Conservation (phyloP, 2,888 invertebrate genomes). For the Pediacus dermestoides region DNA sequence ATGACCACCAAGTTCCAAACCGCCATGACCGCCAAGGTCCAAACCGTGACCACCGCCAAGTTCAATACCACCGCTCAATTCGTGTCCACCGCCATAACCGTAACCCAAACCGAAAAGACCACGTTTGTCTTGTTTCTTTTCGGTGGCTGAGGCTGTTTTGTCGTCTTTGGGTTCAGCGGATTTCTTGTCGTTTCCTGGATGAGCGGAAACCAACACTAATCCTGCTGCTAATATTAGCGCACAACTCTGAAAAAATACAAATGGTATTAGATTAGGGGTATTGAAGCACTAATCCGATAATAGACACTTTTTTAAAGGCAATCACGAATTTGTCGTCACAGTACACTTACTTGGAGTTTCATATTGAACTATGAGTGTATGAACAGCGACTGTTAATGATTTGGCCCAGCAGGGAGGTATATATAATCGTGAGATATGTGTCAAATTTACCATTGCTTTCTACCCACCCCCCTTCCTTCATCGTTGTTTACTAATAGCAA, state of each 20-base stretch:
- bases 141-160: constrained; percentile 34
- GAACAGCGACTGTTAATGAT: constrained; percentile 40
- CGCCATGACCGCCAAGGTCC: constrained; percentile 28
- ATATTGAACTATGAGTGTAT: constrained; percentile 31
- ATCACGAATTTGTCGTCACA: no score
- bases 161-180: constrained; percentile 33
- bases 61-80: no score
- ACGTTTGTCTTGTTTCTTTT: constrained; percentile 40
- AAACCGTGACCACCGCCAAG: constrained; percentile 25
- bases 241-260: constrained; percentile 39
- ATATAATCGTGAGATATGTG: constrained; percentile 32
- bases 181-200: constrained; percentile 37
- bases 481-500: constrained; percentile 18
- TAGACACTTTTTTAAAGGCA: no score
- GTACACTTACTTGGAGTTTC: constrained; percentile 42
- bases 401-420: constrained; percentile 26
- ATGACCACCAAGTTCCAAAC: constrained; percentile 27
- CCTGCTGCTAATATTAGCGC: constrained; percentile 43
- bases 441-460: constrained; percentile 34
- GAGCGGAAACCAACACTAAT: constrained; percentile 43
- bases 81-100: constrained; percentile 31
- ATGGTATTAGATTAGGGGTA: constrained; percentile 1
- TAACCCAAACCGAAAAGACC: constrained; percentile 41
- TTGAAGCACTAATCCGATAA: not conserved
- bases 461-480: constrained; percentile 27